Base-by-base conservation (phyloP, 2,888 invertebrate genomes). In the Torymus auratus region DNA sequence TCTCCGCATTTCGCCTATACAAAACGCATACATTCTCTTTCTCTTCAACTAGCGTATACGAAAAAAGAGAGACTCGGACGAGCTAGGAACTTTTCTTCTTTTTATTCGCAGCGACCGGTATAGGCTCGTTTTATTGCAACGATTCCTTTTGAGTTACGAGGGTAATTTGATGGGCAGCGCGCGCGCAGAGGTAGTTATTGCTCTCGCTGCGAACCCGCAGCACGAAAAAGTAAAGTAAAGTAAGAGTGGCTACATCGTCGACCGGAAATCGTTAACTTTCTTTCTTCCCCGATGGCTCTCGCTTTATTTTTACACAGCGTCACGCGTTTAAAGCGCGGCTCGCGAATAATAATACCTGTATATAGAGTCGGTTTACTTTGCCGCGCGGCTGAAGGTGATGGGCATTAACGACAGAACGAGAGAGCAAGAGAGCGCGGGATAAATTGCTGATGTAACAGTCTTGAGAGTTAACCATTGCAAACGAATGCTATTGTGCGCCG, bases 231-330 rank as follows among this genome's bases (percentile, higher is more conserved):
- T n/a, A 20, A 7, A 11, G n/a, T n/a, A n/a, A 4, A 61, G 41
- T 15, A 17, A 52, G 53, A 61, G n/a, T 61, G 13, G 55, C 55
- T 28, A 55, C 58, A 58, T 67, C 74, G 77, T 52, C 71, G n/a
- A 14, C 60, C 60, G 71, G 78, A 71, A 78, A 72, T 67, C 71
- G 78, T 78, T 78, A 78, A 78, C n/a, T 78, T 78, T 60, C 65
- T 60, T 53, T 41, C 23, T 1, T 52, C 14, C 23, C 13, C 2
- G n/a, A 56, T 14, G 17, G 17, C n/a, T 68, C 14, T 20, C 52
- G n/a, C 11, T 23, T 13, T 4, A 28, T 17, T 70, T 77, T 77
- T 50, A 64, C 76, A 61, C 13, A 4, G 52, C 61, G 62, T 56
- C 52, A 52, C 69, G 69, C 61, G 41, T 56, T 77, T 77, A 50